These are phyloP conservation scores for Heloderma charlesbogerti DNA, from an alignment of 2,113 vertebrate species.

Conservation along the genomic window DNA sequence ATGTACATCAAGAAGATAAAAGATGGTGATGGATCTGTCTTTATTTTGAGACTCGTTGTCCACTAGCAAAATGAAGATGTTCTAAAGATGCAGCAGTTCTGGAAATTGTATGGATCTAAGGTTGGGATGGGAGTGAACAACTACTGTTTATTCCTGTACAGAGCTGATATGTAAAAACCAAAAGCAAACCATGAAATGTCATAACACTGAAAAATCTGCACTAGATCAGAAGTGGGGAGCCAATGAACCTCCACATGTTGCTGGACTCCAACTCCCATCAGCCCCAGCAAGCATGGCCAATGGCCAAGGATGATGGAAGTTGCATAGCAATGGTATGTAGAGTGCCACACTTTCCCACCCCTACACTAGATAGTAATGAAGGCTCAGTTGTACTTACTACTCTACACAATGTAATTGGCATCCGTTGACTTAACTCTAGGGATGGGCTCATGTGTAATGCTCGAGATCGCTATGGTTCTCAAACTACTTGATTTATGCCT, in stretches of 20 bases:
- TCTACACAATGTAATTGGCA: not conserved
- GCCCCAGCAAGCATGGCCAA: too few species aligned
- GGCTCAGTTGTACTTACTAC: too few species aligned
- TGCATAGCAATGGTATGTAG: too few species aligned
- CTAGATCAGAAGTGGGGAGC: too few species aligned
- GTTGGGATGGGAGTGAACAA: not conserved
- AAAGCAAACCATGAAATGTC: not conserved
- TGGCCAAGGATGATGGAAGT: too few species aligned
- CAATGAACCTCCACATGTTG: too few species aligned
- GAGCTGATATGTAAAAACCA: not conserved
- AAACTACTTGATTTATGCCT: too few species aligned
- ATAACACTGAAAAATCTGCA: too few species aligned
- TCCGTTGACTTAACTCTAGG: not conserved
- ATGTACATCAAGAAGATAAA: slow-evolving; percentile 1
- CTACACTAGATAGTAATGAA: not conserved
- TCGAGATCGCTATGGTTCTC: too few species aligned
- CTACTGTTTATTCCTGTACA: not conserved
- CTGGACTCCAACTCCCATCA: too few species aligned
- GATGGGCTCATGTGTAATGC: not conserved
- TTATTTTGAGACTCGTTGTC: not conserved
- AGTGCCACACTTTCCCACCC: too few species aligned
- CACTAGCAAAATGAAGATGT: not conserved
- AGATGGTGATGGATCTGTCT: not conserved
- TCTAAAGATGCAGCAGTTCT: not conserved
- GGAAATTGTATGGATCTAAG: not conserved